Base-by-base conservation (phyloP, 2,888 invertebrate species). In the Ectobius pallidus region DNA sequence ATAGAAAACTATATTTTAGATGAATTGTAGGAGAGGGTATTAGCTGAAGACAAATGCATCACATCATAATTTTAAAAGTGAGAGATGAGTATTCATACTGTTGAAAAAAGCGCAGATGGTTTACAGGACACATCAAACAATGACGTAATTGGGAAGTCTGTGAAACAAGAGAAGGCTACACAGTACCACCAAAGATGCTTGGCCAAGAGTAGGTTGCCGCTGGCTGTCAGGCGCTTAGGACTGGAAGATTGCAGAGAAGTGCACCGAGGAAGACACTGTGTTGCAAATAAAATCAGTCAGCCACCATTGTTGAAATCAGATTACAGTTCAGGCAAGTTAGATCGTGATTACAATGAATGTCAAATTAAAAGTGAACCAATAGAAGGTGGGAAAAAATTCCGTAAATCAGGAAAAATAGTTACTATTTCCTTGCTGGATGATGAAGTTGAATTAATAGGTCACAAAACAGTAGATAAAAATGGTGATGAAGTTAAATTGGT, bases 111-210 rank as follows among this genome's bases (percentile, higher is more conserved):
- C 39, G 20, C 22, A 63, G 63, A 22, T 42, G 42, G 42, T 63
- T 63, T 63, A 39, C 63, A 63, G 63, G 63, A 63, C 25, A 25
- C 63, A 32, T 63, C 63, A 63, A 22, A 63, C 42, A 63, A 22
- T 63, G 25, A 63, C 42, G 25, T 63, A 63, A 20, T 18, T 63
- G 42, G 63, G 63, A 22, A 7, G 42, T 63, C 42, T 16, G 20
- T 22, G 42, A 63, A 42, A 42, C 25, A 22, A n/a, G 61, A 30
- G 42, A 63, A 63, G 42, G 25, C 20, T 14, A 39, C 39, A 42
- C 20, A 42, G 42, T 20, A 22, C 20, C 20, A 18, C 22, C 42
- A 25, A 22, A 42, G 42, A 42, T 42, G 42, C 16, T 14, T 42
- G 22, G 63, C 34, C 22, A 20, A 42, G 25, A 16, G 14, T 39